phyloP scores from a whole-genome alignment of 2,888 invertebrate genomes.

The Macrophya alboannulata region DNA sequence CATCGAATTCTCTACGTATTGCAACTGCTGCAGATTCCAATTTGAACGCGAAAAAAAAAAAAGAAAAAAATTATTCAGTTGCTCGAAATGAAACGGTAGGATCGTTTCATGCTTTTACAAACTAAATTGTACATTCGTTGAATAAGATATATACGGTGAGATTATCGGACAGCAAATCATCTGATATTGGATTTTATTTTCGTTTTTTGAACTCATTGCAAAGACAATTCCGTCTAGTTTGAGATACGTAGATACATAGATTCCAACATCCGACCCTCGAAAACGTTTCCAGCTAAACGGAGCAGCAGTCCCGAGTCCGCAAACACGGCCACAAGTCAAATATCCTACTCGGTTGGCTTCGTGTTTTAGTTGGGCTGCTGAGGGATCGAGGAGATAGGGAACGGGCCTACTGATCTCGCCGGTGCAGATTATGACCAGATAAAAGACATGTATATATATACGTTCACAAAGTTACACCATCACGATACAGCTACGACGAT shows the following conservation, averaged over 20 bases:
- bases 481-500: background rate
- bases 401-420: background rate
- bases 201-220: background rate
- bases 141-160: background rate
- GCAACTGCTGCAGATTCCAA: background rate
- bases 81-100: background rate
- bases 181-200: background rate
- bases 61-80: background rate
- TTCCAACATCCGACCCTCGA: constrained; percentile 22
- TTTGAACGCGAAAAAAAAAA: background rate
- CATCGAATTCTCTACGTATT: background rate
- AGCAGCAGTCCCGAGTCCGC: constrained; percentile 47
- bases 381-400: background rate
- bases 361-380: constrained; percentile 35
- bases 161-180: background rate
- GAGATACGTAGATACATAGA: background rate
- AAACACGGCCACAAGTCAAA: constrained; percentile 46
- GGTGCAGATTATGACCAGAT: constrained; percentile 2
- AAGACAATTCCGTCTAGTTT: background rate
- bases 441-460: background rate
- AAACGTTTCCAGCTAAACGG: constrained; percentile 36
- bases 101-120: background rate
- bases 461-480: background rate
- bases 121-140: background rate
- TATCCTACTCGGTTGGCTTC: background rate